phyloP scores from a whole-genome alignment of 2,113 vertebrate genomes.

The Callionymus lyra region DNA sequence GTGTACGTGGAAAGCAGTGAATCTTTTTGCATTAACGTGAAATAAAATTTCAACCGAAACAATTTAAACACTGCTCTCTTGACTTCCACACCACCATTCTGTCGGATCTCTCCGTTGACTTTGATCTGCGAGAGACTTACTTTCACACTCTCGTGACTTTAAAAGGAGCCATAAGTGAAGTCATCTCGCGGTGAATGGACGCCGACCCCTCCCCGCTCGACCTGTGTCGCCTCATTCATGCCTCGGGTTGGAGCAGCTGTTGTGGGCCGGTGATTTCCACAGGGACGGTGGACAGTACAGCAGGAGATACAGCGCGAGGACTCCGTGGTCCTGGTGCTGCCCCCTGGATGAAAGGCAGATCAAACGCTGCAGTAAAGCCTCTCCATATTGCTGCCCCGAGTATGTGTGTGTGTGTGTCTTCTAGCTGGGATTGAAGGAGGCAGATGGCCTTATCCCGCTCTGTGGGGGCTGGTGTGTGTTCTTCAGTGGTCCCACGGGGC shows the following conservation, averaged over 20 bases:
- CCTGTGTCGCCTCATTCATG: slow-evolving; percentile 34
- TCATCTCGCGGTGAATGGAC: slow-evolving; percentile 20
- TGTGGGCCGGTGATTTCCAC: slow-evolving; percentile 47
- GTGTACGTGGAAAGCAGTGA: no score
- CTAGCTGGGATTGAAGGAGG: slow-evolving; percentile 46
- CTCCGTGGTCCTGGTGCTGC: slow-evolving; percentile 38
- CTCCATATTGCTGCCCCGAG: slow-evolving; percentile 36
- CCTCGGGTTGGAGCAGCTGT: slow-evolving; percentile 31
- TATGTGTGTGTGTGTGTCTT: slow-evolving; percentile 31
- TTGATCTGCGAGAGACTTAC: no score
- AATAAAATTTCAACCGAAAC: no score
- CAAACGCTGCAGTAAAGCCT: slow-evolving; percentile 60
- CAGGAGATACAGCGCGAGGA: slow-evolving; percentile 27
- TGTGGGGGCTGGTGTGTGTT: slow-evolving; percentile 57
- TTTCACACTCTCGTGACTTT: neutral
- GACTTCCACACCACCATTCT: no score
- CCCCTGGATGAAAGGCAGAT: slow-evolving; percentile 57
- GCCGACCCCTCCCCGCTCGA: slow-evolving; percentile 19
- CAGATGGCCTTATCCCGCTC: slow-evolving; percentile 63
- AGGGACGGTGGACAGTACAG: slow-evolving; percentile 46
- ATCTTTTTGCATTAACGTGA: no score
- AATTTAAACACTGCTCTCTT: no score
- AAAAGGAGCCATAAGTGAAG: slow-evolving; percentile 15
- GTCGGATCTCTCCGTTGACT: no score
- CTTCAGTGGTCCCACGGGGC: slow-evolving; percentile 47